phyloP scores from a whole-genome alignment of 2,888 invertebrate species.

The Ryuthela nishihirai region DNA sequence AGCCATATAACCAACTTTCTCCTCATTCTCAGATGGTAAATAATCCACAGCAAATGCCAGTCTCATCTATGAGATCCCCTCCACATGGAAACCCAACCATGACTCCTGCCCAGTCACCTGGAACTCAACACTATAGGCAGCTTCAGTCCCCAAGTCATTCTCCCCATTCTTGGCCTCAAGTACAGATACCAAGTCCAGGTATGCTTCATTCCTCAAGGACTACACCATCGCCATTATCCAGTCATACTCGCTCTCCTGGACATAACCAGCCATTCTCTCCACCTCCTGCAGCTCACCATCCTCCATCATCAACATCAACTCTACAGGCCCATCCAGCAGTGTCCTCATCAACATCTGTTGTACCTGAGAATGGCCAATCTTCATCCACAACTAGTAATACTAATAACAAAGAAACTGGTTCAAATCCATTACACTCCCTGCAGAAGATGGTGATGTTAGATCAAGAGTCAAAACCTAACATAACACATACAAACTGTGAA shows the following conservation, averaged over 20 bases:
- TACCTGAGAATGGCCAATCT: conserved; percentile 21
- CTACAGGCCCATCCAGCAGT: conserved; percentile 16
- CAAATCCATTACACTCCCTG: conserved; percentile 44
- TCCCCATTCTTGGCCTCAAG: conserved; percentile 41
- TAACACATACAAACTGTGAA: conserved; percentile 11
- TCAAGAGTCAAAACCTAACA: conserved; percentile 4
- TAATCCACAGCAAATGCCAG: conserved; percentile 17
- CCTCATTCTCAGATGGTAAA: conserved; percentile 25
- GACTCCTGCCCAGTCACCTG: conserved; percentile 21
- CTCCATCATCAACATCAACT: conserved; percentile 6
- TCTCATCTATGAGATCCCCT: conserved; percentile 37
- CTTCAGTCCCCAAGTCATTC: conserved; percentile 37
- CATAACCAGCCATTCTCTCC: conserved; percentile 36
- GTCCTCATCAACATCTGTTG: not conserved
- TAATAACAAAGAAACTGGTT: conserved; percentile 11
- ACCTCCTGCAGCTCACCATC: conserved; percentile 15
- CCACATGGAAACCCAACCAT: conserved; percentile 35
- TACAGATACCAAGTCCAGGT: conserved; percentile 39
- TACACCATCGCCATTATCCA: conserved; percentile 39
- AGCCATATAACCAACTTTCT: conserved; percentile 19
- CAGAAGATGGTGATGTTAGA: conserved; percentile 45
- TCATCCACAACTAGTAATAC: conserved; percentile 5
- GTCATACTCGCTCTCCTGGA: conserved; percentile 34
- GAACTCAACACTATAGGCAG: conserved; percentile 24
- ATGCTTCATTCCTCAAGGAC: conserved; percentile 38